Conservation (phyloP, 1,140 invertebrate genomes). For the Wiebesia pumilae region DNA sequence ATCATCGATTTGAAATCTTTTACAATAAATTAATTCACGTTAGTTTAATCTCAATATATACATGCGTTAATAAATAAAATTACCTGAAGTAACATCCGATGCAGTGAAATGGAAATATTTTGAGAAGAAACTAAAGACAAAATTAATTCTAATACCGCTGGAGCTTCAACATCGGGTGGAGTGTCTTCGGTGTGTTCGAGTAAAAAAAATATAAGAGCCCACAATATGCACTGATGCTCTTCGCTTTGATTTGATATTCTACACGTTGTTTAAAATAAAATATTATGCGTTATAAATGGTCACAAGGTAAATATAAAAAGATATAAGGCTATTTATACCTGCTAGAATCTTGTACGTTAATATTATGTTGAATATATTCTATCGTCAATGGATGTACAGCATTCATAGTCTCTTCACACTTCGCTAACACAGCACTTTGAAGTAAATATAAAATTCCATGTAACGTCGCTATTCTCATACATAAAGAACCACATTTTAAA, state of each 20-base stretch:
- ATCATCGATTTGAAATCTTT: no score
- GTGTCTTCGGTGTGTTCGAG: conserved; percentile 77
- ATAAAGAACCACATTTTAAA: conserved; percentile 80
- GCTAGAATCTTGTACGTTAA: conserved; percentile 74
- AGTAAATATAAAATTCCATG: conserved; percentile 87
- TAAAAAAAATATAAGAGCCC: conserved; percentile 82
- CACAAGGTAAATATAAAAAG: neutral
- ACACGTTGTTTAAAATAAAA: conserved; percentile 53
- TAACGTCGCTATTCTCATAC: conserved; percentile 81
- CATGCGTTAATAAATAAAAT: neutral
- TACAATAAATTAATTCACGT: no score
- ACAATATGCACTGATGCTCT: conserved; percentile 80
- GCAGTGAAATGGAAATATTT: conserved; percentile 68
- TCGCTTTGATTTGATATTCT: conserved; percentile 77
- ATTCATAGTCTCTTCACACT: conserved; percentile 78
- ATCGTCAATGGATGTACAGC: conserved; percentile 79
- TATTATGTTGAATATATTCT: conserved; percentile 82
- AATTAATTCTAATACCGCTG: conserved; percentile 70
- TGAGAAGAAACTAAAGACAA: conserved; percentile 67
- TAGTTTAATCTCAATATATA: no score
- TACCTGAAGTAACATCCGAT: conserved; percentile 75
- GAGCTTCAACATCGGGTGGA: conserved; percentile 69
- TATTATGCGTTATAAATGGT: neutral
- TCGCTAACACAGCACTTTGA: conserved; percentile 78
- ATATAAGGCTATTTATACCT: conserved; percentile 64